Evolutionary conservation across 2,113 vertebrate genomes (phyloP), one percentile per base, ranked within the genome.

Genomic region (Lagopus muta): DNA sequence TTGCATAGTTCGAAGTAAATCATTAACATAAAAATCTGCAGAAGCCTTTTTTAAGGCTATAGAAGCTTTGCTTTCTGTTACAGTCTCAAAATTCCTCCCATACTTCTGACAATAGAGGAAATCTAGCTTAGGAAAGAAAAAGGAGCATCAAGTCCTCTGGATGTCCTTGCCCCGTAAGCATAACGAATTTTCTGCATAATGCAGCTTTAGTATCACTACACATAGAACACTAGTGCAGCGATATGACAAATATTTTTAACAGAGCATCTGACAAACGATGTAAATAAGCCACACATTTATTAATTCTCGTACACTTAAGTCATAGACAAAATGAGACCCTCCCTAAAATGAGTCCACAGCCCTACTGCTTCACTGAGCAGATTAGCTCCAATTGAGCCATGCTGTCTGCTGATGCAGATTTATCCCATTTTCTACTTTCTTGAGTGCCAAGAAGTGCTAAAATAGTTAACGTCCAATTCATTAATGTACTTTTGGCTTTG

Each of bases 211-310:
- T 89, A 73, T 92, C 12, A 0, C 80, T 75, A 16, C 0, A 2
- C 72, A 73, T 81, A 92, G 8, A 90, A 65, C 77, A 58, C 58
- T 72, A 64, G 27, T 88, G 93, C 67, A 90, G 80, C 82, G 77
- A 83, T 17, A 30, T 73, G 90, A 87, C 90, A 96, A 86, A 70
- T 48, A 85, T 34, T 94, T 90, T 72, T 65, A 73, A 89, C 54
- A 34, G 4, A n/a, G 83, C 77, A 93, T 74, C 74, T 93, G 83
- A 85, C 71, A 88, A 86, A 92, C 76, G 40, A 79, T 40, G 43
- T 52, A 87, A 80, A 83, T 34, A 52, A 66, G 75, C 17, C 28
- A 24, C 47, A 22, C 61, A 4, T 32, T 83, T 62, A 28, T 36
- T 79, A 34, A 57, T 69, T 80, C 82, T 73, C 48, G 70, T 19